These are phyloP conservation scores for Diogma glabrata DNA, from an alignment of 2,888 invertebrate genomes.

Conservation along the genomic window DNA sequence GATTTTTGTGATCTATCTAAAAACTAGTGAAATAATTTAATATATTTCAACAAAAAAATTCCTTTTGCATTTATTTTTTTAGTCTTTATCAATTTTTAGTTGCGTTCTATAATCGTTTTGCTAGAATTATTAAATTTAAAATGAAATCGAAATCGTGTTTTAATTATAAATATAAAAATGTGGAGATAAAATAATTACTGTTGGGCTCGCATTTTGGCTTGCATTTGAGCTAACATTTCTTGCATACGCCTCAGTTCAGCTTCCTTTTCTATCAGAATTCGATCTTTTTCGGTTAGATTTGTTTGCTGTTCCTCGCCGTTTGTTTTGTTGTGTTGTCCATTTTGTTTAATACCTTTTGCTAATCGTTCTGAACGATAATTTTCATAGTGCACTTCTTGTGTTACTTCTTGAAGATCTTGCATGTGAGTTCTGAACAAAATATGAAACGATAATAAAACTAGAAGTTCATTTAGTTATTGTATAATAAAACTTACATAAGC, in stretches of 20 bases:
- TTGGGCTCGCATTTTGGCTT: slow-evolving; percentile 67
- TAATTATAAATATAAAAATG: too few relatives aligned
- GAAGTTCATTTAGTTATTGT: not conserved
- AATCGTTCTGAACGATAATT: slow-evolving; percentile 85
- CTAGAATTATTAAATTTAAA: too few relatives aligned
- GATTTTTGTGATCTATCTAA: too few relatives aligned
- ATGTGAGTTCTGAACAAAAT: slow-evolving; percentile 72
- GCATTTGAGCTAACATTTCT: slow-evolving; percentile 91
- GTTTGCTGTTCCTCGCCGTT: slow-evolving; percentile 22
- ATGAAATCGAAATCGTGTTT: too few relatives aligned
- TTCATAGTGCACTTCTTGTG: slow-evolving; percentile 92
- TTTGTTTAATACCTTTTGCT: slow-evolving; percentile 67
- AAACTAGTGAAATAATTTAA: too few relatives aligned
- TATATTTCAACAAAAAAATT: too few relatives aligned
- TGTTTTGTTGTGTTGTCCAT: slow-evolving; percentile 46
- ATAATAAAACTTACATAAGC: slow-evolving; percentile 59
- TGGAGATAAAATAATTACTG: too few relatives aligned
- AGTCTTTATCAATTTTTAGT: too few relatives aligned
- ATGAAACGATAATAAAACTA: not conserved
- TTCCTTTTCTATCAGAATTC: slow-evolving; percentile 80
- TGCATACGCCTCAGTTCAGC: slow-evolving; percentile 90
- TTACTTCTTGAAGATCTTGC: slow-evolving; percentile 91
- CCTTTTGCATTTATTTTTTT: too few relatives aligned
- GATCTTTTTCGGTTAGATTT: slow-evolving; percentile 58
- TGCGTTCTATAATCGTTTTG: too few relatives aligned